Evolutionary conservation across 2,113 vertebrate genomes (phyloP).

Genomic region (Oryzias melastigma): DNA sequence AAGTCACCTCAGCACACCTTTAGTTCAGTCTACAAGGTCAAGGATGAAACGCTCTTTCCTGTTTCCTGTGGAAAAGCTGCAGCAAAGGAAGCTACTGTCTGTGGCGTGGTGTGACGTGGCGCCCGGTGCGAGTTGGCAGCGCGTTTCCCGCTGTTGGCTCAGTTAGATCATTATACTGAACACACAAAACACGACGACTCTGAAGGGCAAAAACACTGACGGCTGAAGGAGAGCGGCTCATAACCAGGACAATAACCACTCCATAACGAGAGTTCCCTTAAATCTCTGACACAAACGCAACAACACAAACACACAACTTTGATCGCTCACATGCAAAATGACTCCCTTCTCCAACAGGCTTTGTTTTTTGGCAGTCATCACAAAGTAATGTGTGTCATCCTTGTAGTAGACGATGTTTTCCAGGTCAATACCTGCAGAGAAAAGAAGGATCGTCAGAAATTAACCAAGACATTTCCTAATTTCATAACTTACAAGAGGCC

Average conservation of each 20-base stretch:
- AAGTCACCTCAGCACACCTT: conserved; percentile 13
- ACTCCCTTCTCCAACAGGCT: conserved; percentile 97
- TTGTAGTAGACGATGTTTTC: conserved; percentile 99
- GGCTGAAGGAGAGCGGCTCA: neutral
- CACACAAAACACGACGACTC: too few species aligned
- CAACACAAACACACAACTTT: conserved; percentile 14
- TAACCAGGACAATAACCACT: neutral
- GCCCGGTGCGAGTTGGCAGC: conserved; percentile 34
- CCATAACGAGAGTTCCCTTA: neutral
- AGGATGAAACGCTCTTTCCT: conserved; percentile 26
- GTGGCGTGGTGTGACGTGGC: conserved; percentile 19
- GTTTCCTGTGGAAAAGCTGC: conserved; percentile 50
- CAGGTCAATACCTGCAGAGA: conserved; percentile 88
- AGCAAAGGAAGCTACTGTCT: conserved; percentile 33
- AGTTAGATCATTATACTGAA: conserved; percentile 38
- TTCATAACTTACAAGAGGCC: conserved; percentile 23
- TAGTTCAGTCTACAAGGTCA: conserved; percentile 14
- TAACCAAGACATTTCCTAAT: conserved; percentile 17
- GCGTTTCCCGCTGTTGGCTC: conserved; percentile 44
- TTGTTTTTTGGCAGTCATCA: conserved; percentile 99
- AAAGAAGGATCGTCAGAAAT: conserved; percentile 27
- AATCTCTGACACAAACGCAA: conserved; percentile 11
- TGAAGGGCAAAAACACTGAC: conserved; percentile 10
- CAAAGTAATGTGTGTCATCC: conserved; percentile 99
- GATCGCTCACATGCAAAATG: conserved; percentile 90